Base-by-base conservation (phyloP, 2,113 vertebrate genomes). In the Zeus faber region DNA sequence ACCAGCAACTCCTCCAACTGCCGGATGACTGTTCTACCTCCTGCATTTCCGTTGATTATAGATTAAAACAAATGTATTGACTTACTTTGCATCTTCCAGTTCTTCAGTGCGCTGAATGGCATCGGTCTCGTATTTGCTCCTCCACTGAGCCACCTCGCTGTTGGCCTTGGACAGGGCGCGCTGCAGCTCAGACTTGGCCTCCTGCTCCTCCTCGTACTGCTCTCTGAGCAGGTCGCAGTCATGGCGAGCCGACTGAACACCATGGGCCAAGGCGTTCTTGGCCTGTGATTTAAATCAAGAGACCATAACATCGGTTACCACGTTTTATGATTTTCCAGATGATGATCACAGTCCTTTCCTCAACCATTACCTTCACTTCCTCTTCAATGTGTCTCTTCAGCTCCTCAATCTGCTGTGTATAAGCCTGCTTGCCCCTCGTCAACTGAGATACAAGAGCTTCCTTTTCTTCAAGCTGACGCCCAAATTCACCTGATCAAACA, bases 371-470 rank as follows among this genome's bases (percentile, higher is more conserved):
- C 85, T 92, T 93, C 2, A 83, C 85, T 83, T 92, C 91, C 63
- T 92, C 90, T 22, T 92, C 91, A 21, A 90, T 58, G 87, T 91
- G 62, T 84, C 89, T 92, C 83, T 93, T 93, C 33, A 95, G 84
- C 75, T 93, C 91, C 44, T 95, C 92, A 54, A 89, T 75, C 69
- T 93, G 91, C 64, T 92, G 90, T 8, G 85, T 88, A 37, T 83
- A 88, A n/a, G 82, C 89, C 69, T 90, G 91, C 72, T 73, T 89
- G 77, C 86, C 89, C 81, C 88, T 91, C 74, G 80, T 90, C 83
- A 89, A 86, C 86, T 87, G 85, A 65, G 85, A 86, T 27, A 87
- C 76, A 11, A 88, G 73, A 37, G 79, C 67, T 65, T 86, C 91
- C 67, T 89, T 92, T 74, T 93, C 92, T 68, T 94, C 92, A 16